Evolutionary conservation across 2,113 vertebrate genomes (phyloP).

Genomic region (Barnardius zonarius): DNA sequence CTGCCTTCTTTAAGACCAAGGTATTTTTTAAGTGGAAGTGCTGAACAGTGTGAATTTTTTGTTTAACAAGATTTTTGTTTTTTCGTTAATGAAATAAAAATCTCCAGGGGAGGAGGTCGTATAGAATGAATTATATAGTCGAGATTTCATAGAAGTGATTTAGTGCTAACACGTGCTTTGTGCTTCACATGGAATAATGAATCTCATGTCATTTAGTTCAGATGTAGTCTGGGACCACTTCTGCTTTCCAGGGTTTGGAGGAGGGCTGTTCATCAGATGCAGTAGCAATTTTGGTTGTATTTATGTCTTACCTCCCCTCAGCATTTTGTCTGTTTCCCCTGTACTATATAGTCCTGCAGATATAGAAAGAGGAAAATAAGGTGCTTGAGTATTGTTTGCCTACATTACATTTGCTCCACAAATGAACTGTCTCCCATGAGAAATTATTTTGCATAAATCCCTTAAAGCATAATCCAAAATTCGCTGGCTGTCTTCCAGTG

Average conservation of each 20-base stretch:
- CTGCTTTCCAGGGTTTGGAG: neutral
- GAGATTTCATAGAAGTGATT: constrained; percentile 43
- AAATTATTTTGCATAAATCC: neutral
- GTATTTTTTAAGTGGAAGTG: constrained; percentile 29
- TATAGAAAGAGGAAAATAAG: neutral
- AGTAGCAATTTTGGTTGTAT: neutral
- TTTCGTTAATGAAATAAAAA: constrained; percentile 61
- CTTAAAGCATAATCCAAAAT: neutral
- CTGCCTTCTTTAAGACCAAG: constrained; percentile 27
- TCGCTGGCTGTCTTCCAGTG: neutral
- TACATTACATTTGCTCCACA: neutral
- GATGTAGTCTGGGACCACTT: neutral
- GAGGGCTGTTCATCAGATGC: neutral
- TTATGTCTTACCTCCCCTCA: neutral
- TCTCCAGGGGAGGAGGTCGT: neutral
- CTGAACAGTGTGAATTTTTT: neutral
- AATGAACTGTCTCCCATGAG: neutral
- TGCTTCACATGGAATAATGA: neutral
- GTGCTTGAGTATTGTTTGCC: neutral
- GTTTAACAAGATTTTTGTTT: constrained; percentile 36
- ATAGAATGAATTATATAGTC: constrained; percentile 30
- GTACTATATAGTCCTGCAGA: neutral
- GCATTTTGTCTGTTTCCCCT: neutral
- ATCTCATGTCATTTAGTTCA: constrained; percentile 10
- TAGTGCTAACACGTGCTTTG: constrained; percentile 28